Evolutionary conservation across 2,797 vertebrate species (phyloP).

Genomic region (Lacerta viridis): DNA sequence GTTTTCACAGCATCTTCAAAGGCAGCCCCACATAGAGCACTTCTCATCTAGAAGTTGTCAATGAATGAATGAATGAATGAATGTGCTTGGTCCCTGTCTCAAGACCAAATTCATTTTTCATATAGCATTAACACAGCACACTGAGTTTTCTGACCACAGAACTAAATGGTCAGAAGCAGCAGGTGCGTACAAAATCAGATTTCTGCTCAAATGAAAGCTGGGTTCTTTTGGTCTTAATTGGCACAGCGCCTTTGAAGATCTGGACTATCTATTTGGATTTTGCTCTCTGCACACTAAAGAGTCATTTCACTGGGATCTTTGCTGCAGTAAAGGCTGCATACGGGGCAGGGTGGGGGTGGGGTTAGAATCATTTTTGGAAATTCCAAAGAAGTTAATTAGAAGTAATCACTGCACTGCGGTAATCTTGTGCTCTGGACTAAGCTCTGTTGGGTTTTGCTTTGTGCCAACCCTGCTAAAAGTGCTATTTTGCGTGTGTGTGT

Average conservation of each 20-base stretch:
- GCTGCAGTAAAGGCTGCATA: conserved; percentile 28
- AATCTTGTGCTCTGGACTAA: conserved; percentile 32
- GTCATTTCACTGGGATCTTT: conserved; percentile 16
- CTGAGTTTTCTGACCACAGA: neutral
- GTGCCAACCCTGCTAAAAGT: conserved; percentile 69
- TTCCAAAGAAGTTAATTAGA: conserved; percentile 26
- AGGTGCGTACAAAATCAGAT: neutral
- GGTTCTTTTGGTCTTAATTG: neutral
- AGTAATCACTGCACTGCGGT: neutral
- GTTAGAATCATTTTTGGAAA: conserved; percentile 20
- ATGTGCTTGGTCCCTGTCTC: too few relatives aligned
- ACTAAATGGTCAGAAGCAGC: neutral
- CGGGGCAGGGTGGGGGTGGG: neutral
- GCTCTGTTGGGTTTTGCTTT: conserved; percentile 59
- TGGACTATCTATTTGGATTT: neutral
- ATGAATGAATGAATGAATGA: neutral
- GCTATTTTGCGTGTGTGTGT: conserved; percentile 62
- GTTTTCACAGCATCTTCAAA: neutral
- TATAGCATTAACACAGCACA: neutral
- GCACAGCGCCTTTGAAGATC: neutral
- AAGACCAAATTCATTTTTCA: neutral
- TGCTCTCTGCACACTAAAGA: conserved; percentile 18
- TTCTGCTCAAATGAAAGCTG: neutral
- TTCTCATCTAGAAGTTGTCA: neutral
- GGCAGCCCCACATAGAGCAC: neutral